Evolutionary conservation across 2,888 invertebrate genomes (phyloP).

Genomic region (Synergus laeviventris): DNA sequence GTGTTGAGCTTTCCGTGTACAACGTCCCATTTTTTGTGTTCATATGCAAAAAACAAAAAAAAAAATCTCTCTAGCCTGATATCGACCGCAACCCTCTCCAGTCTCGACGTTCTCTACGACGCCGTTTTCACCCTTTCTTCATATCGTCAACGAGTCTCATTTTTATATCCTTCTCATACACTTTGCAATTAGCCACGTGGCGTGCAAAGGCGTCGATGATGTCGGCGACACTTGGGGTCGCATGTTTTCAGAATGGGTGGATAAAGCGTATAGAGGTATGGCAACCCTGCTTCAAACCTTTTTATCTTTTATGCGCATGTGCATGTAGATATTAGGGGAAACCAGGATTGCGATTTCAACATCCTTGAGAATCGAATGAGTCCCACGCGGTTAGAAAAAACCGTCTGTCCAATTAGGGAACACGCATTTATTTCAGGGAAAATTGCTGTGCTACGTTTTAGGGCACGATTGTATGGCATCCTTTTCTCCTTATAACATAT

Average conservation of each 20-base stretch:
- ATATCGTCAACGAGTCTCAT: constrained; percentile 38
- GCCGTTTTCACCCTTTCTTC: constrained; percentile 54
- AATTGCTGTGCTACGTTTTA: neutral
- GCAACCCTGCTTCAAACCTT: constrained; percentile 25
- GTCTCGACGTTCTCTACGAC: constrained; percentile 55
- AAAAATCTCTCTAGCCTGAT: constrained; percentile 42
- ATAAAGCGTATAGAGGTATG: neutral
- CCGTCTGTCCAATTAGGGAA: neutral
- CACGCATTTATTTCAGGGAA: neutral
- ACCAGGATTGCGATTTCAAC: constrained; percentile 18
- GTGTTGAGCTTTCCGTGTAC: constrained; percentile 34
- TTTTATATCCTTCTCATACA: constrained; percentile 25
- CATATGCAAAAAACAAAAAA: constrained; percentile 24
- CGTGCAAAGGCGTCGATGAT: constrained; percentile 29
- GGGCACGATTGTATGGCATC: neutral
- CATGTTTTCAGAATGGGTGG: constrained; percentile 18
- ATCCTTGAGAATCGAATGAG: constrained; percentile 19
- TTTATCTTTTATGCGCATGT: constrained; percentile 24
- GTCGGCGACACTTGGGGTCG: constrained; percentile 30
- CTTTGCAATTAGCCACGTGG: constrained; percentile 39
- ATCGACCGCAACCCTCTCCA: constrained; percentile 58
- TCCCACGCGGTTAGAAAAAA: neutral
- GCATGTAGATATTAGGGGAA: constrained; percentile 16
- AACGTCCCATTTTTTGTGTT: constrained; percentile 32
- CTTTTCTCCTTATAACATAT: neutral